Evolutionary conservation across 2,797 vertebrate genomes (phyloP).

Genomic region (Triplophysa yarkandensis): DNA sequence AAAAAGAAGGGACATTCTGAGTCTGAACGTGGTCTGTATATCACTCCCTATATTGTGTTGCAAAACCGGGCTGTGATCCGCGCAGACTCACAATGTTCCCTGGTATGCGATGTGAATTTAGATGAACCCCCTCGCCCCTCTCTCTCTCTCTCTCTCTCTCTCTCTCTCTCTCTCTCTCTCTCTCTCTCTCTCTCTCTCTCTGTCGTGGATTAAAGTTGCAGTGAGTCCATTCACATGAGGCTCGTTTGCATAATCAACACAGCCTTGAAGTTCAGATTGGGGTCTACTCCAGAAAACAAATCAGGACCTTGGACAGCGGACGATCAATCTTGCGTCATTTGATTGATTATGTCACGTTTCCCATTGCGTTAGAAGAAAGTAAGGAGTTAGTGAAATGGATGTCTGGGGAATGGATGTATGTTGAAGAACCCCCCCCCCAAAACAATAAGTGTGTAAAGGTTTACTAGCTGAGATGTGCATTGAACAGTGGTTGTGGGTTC

Average conservation of each 20-base stretch:
- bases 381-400: background rate
- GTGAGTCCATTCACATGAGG: background rate
- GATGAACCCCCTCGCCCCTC: conserved; percentile 44
- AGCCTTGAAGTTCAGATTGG: background rate
- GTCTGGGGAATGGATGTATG: background rate
- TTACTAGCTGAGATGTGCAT: too few relatives aligned
- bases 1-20: background rate
- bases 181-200: background rate
- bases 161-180: conserved; percentile 19
- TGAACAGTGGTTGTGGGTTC: too few relatives aligned
- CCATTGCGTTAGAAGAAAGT: background rate
- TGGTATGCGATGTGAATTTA: conserved; percentile 53
- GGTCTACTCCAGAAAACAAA: conserved; percentile 15
- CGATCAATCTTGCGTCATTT: conserved; percentile 1
- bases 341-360: conserved; percentile 6
- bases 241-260: background rate
- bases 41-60: conserved; percentile 33
- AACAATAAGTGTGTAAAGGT: too few relatives aligned
- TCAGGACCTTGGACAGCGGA: conserved; percentile 55
- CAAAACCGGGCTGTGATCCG: conserved; percentile 34
- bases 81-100: conserved; percentile 52
- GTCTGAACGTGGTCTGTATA: conserved; percentile 14
- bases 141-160: conserved; percentile 15
- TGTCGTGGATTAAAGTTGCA: background rate
- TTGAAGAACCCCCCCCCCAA: background rate